Evolutionary conservation across 1,140 invertebrate species (phyloP).

Genomic region (Micrasema longulum): DNA sequence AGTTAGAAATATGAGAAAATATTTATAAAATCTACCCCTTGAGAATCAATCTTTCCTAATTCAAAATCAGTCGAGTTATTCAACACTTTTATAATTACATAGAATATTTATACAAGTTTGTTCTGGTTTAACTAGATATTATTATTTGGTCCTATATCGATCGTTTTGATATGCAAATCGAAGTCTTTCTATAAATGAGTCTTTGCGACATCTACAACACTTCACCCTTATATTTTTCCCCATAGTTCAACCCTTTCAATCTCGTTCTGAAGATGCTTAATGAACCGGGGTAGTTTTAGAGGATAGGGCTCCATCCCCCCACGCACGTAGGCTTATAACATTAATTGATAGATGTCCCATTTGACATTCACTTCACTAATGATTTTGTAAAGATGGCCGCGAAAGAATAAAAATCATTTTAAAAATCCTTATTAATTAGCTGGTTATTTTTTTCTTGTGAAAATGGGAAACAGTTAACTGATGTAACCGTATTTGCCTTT

Average conservation of each 20-base stretch:
- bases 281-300: constrained; percentile 17
- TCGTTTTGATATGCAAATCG: not conserved
- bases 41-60: too few relatives aligned
- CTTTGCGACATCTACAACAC: constrained; percentile 21
- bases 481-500: too few relatives aligned
- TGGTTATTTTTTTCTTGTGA: too few relatives aligned
- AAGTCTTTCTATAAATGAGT: not conserved
- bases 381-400: constrained; percentile 35
- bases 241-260: constrained; percentile 35
- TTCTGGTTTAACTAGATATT: too few relatives aligned
- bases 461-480: too few relatives aligned
- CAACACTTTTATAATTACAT: too few relatives aligned
- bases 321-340: constrained; percentile 28
- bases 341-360: constrained; percentile 39
- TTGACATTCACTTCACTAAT: constrained; percentile 37
- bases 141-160: not conserved
- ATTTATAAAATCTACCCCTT: too few relatives aligned
- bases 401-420: constrained; percentile 15
- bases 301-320: not conserved
- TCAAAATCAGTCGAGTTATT: too few relatives aligned
- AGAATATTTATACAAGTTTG: too few relatives aligned
- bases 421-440: too few relatives aligned
- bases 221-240: constrained; percentile 22
- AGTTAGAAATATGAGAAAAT: too few relatives aligned
- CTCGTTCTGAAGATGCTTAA: constrained; percentile 36